Conservation (phyloP, 2,113 vertebrate genomes). For the Plecturocebus donacophilus region DNA sequence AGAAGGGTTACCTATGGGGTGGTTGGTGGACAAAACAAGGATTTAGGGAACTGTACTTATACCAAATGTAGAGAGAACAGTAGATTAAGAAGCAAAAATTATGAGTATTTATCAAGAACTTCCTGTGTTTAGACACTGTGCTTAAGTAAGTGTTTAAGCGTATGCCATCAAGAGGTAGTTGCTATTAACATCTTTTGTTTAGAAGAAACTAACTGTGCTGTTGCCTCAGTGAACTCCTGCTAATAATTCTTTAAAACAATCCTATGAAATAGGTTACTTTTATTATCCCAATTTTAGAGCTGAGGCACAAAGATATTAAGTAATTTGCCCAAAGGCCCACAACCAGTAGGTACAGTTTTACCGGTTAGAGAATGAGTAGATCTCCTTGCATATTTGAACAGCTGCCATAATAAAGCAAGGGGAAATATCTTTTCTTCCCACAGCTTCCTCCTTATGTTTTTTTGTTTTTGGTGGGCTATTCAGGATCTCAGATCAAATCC, state of each 20-base stretch:
- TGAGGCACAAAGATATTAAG: constrained; percentile 20
- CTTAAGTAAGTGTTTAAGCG: background rate
- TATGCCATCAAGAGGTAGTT: background rate
- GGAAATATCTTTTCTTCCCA: constrained; percentile 24
- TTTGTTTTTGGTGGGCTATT: constrained; percentile 17
- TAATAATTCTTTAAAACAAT: background rate
- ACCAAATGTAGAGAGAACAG: constrained; percentile 13
- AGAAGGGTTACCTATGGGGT: background rate
- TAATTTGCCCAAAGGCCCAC: constrained; percentile 45
- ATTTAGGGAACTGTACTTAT: background rate
- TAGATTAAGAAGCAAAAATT: background rate
- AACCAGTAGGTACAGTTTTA: constrained; percentile 61
- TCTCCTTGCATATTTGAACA: background rate
- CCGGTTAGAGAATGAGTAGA: constrained; percentile 51
- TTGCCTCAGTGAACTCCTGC: background rate
- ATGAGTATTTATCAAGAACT: background rate
- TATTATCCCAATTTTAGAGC: constrained; percentile 31
- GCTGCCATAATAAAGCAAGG: constrained; percentile 11
- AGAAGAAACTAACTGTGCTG: background rate
- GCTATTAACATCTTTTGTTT: background rate
- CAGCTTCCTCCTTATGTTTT: background rate
- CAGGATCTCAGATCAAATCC: background rate
- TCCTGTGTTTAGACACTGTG: background rate
- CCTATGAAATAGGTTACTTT: background rate
- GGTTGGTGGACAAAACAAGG: background rate